phyloP scores from a whole-genome alignment of 2,113 vertebrate species.

The Picathartes gymnocephalus region DNA sequence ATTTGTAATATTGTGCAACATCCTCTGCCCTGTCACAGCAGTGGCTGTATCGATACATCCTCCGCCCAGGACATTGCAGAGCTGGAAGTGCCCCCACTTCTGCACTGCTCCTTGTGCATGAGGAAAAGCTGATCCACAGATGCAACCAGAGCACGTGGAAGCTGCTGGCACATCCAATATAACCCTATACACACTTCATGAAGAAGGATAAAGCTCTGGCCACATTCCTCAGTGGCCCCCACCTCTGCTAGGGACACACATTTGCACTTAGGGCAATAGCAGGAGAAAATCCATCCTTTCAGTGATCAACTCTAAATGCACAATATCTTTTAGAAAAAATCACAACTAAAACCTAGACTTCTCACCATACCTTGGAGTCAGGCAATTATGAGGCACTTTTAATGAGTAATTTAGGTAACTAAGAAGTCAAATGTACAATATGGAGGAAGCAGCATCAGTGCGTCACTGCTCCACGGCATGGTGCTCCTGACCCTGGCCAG shows the following conservation, averaged over 20 bases:
- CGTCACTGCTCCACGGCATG: background rate
- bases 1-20: background rate
- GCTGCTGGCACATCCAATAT: background rate
- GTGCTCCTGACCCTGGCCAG: background rate
- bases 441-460: background rate
- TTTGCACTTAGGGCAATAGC: background rate
- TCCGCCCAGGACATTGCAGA: background rate
- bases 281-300: background rate
- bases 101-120: rapidly evolving
- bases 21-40: background rate
- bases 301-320: background rate
- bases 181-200: background rate
- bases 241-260: background rate
- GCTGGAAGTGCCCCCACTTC: background rate
- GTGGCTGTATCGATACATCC: rapidly evolving
- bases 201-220: background rate
- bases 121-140: background rate
- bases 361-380: background rate
- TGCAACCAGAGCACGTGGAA: rapidly evolving
- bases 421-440: background rate
- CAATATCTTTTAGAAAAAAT: background rate
- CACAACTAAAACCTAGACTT: slow-evolving; percentile 43
- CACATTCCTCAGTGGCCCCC: background rate
- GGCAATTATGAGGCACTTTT: slow-evolving; percentile 35
- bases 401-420: slow-evolving; percentile 54